Evolutionary conservation across 2,113 vertebrate genomes (phyloP), one percentile per base, ranked within the genome.

Genomic region (Gasterosteus aculeatus): DNA sequence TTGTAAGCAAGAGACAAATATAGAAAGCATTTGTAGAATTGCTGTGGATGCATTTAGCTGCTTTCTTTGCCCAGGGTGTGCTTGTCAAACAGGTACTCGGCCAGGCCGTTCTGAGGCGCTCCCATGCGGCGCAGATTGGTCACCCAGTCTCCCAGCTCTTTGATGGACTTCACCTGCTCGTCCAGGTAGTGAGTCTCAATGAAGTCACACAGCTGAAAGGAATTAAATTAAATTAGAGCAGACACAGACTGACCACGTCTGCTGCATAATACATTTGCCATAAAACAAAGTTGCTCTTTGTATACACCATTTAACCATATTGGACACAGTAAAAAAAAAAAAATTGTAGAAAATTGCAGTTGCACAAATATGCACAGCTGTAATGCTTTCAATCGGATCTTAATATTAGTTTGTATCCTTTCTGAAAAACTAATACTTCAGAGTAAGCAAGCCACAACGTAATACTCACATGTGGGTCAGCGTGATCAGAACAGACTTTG

Each of bases 61-160:
- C 92, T 91, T 60, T 93, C 93, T 65, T 92, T 88, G 73, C 97
- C 97, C 5, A 99, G 85, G 56, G 97, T 98, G 75, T 98, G 97
- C 93, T 99, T 99, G 93, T 99, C 97, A 57, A 99, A 99, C 87
- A 99, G 93, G 88, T 98, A 99, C 82, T 99, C 97, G 0, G 97
- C 97, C 96, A 98, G 93, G 92, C 97, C 96, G 0, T 95, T 93
- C 42, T 95, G 93, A 0, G 96, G 97, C n/a, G 97, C 97, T 33
- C 97, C 97, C 96, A 98, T 96, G 90, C 94, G 95, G 58, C 95
- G 94, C 92, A 99, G 88, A 93, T 99, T 99, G 94, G 97, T 95
- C 72, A 99, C 95, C 0, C 96, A 94, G 91, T 99, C 97, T 26
- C 92, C 95, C 86, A 99, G 89, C 77, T 98, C 94, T 82, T 99